These are phyloP conservation scores for Discoglossus pictus DNA, from an alignment of 2,797 vertebrate species.

Conservation along the genomic window DNA sequence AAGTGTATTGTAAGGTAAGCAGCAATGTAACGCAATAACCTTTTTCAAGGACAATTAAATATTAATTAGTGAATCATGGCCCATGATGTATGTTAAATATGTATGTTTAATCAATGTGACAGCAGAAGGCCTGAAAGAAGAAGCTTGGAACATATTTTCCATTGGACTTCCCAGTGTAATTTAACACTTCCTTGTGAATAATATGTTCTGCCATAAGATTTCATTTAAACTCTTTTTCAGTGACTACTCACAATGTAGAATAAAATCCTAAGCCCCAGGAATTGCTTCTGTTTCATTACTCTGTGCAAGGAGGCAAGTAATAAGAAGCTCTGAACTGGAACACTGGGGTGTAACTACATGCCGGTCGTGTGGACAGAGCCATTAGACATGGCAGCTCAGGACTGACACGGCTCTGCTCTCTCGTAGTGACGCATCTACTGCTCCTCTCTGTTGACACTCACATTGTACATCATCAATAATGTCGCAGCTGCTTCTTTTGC, in stretches of 20 bases:
- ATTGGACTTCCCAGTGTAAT: background rate
- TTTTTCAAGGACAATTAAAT: conserved; percentile 27
- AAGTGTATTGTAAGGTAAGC: conserved; percentile 1
- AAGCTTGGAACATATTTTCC: conserved; percentile 3
- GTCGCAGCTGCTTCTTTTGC: background rate
- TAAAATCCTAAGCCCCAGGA: background rate
- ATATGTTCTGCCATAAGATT: conserved; percentile 18
- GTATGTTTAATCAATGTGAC: conserved; percentile 14
- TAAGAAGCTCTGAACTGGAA: conserved; percentile 22
- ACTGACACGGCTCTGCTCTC: too few relatives aligned
- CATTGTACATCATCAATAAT: conserved; percentile 12
- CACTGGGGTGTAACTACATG: background rate
- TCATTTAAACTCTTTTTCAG: background rate
- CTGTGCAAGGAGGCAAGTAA: conserved; percentile 21
- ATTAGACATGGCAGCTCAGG: background rate
- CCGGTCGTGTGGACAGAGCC: background rate
- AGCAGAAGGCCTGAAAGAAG: conserved; percentile 3
- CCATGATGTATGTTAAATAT: too few relatives aligned
- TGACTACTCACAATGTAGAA: background rate
- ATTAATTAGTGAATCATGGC: conserved; percentile 28
- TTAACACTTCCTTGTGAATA: conserved; percentile 6
- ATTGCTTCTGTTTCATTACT: conserved; percentile 23
- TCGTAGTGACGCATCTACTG: background rate
- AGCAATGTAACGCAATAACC: background rate
- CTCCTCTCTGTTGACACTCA: background rate